These are phyloP conservation scores for Leuciscus waleckii DNA, from an alignment of 2,797 vertebrate species.

Conservation along the genomic window DNA sequence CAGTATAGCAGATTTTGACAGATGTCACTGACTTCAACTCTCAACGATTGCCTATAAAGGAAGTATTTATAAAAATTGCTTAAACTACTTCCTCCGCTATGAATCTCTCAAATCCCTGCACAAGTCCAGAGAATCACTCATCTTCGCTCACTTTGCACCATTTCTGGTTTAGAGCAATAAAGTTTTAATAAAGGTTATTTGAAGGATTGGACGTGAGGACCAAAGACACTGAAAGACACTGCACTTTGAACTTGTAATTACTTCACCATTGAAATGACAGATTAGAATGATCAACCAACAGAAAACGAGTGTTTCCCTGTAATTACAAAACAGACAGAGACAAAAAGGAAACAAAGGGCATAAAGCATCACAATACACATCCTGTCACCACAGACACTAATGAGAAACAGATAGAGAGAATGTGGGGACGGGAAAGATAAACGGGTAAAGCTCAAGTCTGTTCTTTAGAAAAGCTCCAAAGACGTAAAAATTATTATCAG, in stretches of 20 bases:
- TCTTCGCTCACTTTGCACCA: background rate
- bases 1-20: background rate
- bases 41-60: background rate
- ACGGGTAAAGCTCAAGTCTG: constrained; percentile 54
- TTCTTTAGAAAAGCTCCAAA: constrained; percentile 61
- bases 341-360: constrained; percentile 73
- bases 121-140: background rate
- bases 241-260: constrained; percentile 46
- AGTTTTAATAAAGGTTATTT: constrained; percentile 24
- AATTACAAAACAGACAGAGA: constrained; percentile 68
- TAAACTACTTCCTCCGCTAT: background rate
- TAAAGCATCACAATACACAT: constrained; percentile 60
- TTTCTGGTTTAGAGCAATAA: background rate
- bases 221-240: constrained; percentile 23
- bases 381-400: constrained; percentile 69
- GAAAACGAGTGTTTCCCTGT: constrained; percentile 46
- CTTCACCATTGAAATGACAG: constrained; percentile 26
- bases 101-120: background rate
- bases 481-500: constrained; percentile 65
- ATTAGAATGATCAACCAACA: constrained; percentile 52
- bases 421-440: constrained; percentile 53
- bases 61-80: background rate
- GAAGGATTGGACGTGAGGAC: constrained; percentile 8
- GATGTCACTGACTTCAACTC: background rate
- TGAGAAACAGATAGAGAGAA: constrained; percentile 53